These are phyloP conservation scores for Epizoanthus rinbou DNA, from an alignment of 92 coral and sea anemone species.

Conservation along the genomic window DNA sequence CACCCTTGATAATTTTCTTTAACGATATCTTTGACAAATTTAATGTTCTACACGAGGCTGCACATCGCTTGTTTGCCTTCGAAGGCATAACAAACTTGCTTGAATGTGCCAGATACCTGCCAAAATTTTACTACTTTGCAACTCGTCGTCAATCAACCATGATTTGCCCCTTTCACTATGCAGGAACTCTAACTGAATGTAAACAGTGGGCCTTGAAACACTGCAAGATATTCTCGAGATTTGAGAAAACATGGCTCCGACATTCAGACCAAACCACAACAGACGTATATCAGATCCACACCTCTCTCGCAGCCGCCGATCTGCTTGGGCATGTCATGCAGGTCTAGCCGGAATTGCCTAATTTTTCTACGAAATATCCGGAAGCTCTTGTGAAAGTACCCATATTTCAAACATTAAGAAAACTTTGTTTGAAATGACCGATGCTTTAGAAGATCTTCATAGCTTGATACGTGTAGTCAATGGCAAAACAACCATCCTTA, in stretches of 20 bases:
- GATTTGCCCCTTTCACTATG: constrained; percentile 32
- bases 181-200: constrained; percentile 19
- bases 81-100: constrained; percentile 15
- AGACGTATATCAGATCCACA: background rate
- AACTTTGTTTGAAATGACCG: too few species aligned
- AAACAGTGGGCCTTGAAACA: constrained; percentile 33
- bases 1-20: background rate
- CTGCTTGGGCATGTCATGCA: constrained; percentile 46
- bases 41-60: background rate
- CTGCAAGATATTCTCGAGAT: background rate
- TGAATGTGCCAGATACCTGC: constrained; percentile 30
- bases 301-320: background rate
- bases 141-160: constrained; percentile 10
- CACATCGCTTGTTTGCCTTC: constrained; percentile 6
- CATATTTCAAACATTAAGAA: too few species aligned
- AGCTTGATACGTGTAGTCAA: too few species aligned
- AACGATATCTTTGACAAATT: constrained; percentile 2
- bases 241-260: constrained; percentile 38
- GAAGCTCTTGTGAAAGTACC: background rate
- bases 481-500: too few species aligned
- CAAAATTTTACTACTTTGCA: constrained; percentile 18
- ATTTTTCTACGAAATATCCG: constrained; percentile 17
- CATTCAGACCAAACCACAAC: background rate
- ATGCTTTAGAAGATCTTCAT: too few species aligned
- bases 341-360: constrained; percentile 31